These are phyloP conservation scores for Ctenodactylus gundi DNA, from an alignment of 2,113 vertebrate genomes.

Conservation along the genomic window DNA sequence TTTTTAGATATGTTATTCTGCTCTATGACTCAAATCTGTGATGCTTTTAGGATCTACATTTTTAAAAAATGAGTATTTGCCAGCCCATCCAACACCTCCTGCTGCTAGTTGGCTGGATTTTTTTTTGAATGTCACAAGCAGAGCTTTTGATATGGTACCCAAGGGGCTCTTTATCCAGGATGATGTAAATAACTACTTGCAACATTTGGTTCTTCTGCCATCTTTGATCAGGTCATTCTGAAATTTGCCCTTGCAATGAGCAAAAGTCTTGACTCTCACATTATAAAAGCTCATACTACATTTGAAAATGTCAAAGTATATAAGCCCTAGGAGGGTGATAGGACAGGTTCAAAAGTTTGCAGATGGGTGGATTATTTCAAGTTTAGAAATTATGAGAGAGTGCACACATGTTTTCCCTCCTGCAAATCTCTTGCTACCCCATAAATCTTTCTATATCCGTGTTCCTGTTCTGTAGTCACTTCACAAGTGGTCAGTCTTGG, in stretches of 20 bases:
- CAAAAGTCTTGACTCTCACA: slow-evolving; percentile 66
- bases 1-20: slow-evolving; percentile 80
- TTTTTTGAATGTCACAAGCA: slow-evolving; percentile 76
- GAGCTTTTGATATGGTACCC: slow-evolving; percentile 72
- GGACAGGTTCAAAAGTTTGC: slow-evolving; percentile 82
- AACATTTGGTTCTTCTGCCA: slow-evolving; percentile 75
- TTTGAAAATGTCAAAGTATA: slow-evolving; percentile 74
- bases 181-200: slow-evolving; percentile 80
- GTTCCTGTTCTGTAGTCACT: slow-evolving; percentile 36
- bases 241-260: slow-evolving; percentile 76
- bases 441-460: slow-evolving; percentile 63
- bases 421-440: slow-evolving; percentile 68
- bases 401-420: slow-evolving; percentile 55
- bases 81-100: slow-evolving; percentile 77
- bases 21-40: slow-evolving; percentile 77
- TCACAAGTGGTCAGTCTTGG: slow-evolving; percentile 60
- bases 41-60: slow-evolving; percentile 81
- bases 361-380: slow-evolving; percentile 77
- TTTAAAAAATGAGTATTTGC: slow-evolving; percentile 69
- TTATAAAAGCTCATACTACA: slow-evolving; percentile 71
- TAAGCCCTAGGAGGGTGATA: slow-evolving; percentile 77
- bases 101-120: slow-evolving; percentile 65
- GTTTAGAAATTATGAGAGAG: slow-evolving; percentile 53
- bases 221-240: slow-evolving; percentile 74
- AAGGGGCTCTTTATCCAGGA: slow-evolving; percentile 72